Base-by-base conservation (phyloP, 2,888 invertebrate species). In the Latrodectus elegans region DNA sequence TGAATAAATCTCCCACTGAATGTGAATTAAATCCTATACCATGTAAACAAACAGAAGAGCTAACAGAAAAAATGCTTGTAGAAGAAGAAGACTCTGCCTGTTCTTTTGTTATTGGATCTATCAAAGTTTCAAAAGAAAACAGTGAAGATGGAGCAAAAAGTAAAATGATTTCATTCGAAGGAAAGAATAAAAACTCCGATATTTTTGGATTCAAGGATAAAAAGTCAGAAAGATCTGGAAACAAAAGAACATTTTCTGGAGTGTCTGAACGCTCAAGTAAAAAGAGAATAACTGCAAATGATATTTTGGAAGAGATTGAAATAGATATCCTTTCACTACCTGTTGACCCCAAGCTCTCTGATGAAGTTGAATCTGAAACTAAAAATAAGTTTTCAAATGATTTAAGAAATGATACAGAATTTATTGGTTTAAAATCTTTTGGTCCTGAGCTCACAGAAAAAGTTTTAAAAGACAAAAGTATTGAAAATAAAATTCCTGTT, bases 231-330 rank as follows among this genome's bases (percentile, higher is more conserved):
- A 60, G 60, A 10, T 60, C 60, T 60, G 1, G n/a, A 72, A 26
- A 14, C n/a, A 80, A 72, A 72, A 49, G 51, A 51, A 49, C 72
- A 9, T 80, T 72, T 51, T 80, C 80, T 8, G 72, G 80, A 4
- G 51, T 72, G 38, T 80, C 80, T n/a, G 72, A 80, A 14, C 64
- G 72, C 8, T 49, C 51, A 14, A 80, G 80, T 64, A 80, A 22
- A 51, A 80, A 80, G 51, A 60, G 64, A 72, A 10, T 38, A 14
- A 72, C 26, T 68, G 17, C 68, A 68, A 68, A 11, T 8, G 68
- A 17, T 68, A 17, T 17, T 8, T 68, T 68, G 6, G 12, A 15
- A 60, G 60, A 60, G 38, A 38, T 38, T 60, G 60, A 60, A 15
- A n/a, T 60, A 15, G 60, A 60, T 60, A 9, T 9, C 60, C 60